Evolutionary conservation across 2,113 vertebrate species (phyloP).

Genomic region (Ramphastos sulfuratus): DNA sequence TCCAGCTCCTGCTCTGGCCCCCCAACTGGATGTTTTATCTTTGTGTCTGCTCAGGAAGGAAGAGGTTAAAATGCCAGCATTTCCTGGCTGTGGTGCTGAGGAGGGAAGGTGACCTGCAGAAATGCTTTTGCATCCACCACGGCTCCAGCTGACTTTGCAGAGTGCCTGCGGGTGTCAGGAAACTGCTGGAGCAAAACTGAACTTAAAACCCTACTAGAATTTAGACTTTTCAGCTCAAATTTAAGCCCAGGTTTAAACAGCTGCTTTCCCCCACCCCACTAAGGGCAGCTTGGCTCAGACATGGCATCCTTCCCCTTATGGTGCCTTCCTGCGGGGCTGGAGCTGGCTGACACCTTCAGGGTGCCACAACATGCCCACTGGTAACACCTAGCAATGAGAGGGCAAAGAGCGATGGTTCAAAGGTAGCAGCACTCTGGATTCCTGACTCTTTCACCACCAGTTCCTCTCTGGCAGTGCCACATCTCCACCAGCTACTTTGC

Average conservation of each 20-base stretch:
- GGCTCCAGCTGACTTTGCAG: not conserved
- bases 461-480: not conserved
- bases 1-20: not conserved
- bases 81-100: not conserved
- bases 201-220: not conserved
- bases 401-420: conserved; percentile 14
- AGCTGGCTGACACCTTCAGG: not conserved
- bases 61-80: not conserved
- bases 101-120: conserved; percentile 7
- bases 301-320: not conserved
- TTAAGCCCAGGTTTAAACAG: not conserved
- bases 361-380: fast-evolving
- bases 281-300: not conserved
- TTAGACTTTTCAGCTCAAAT: not conserved
- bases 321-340: not conserved
- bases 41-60: not conserved
- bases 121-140: not conserved
- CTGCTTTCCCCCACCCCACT: not conserved
- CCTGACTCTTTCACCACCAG: not conserved
- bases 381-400: not conserved
- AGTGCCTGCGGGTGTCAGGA: not conserved
- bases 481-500: fast-evolving
- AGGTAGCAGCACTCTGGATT: not conserved
- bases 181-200: not conserved
- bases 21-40: not conserved